Evolutionary conservation across 2,888 invertebrate genomes (phyloP), one percentile per base, ranked within the genome.

Genomic region (Venusia cambrica): DNA sequence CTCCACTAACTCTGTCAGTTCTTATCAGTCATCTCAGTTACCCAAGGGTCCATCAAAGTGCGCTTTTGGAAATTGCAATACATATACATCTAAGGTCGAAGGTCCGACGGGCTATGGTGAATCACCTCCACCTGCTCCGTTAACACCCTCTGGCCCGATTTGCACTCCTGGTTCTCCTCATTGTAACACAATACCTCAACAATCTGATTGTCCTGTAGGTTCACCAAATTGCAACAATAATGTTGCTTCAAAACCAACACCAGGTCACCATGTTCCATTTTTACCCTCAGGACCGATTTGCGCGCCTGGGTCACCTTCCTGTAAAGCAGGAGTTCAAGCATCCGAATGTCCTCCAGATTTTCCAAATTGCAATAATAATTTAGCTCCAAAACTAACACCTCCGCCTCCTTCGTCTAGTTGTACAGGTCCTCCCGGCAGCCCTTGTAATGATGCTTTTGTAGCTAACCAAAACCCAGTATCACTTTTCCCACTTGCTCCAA

Each of bases 1-100:
- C 10, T 38, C 35, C 3, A 20, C 43, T 3, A 29, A 11, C 9
- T 22, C 31, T 13, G 20, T 27, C 16, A 25, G 11, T 22, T 8
- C 24, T 7, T 12, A 16, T 6, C 14, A 30, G 8, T 7, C 21
- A 20, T 14, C 30, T 22, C 17, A 16, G 8, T 14, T 11, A 9
- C 31, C 24, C 7, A 26, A 25, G 7, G 19, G 13, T 11, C 17
- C 45, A 28, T 27, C 51, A 17, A 44, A 38, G 21, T 63, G 62
- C 17, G 44, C 36, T 3, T 46, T 48, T 2, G 57, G 52, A 14
- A 55, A 55, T 30, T 72, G 73, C 51, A 37, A 37, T 29, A 25
- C 18, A 13, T 28, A 35, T 32, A 27, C 22, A n/a, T 26, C 30
- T 26, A 37, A n/a, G n/a, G n/a, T 36, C 16, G 22, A 24, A 4